These are phyloP conservation scores for Sturmia bella DNA, from an alignment of 2,888 invertebrate species.

Conservation along the genomic window DNA sequence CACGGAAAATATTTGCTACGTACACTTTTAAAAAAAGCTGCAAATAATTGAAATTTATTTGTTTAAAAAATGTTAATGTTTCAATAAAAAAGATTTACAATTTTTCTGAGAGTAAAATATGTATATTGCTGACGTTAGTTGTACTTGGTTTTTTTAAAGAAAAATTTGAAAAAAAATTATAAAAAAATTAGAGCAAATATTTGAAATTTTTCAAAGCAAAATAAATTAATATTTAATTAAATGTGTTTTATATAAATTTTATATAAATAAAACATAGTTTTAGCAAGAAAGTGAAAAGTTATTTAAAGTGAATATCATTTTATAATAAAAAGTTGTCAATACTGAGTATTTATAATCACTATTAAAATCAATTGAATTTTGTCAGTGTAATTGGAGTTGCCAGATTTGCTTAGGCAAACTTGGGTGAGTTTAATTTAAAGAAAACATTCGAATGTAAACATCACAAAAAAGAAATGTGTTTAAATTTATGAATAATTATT, in stretches of 20 bases:
- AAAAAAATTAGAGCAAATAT: background rate
- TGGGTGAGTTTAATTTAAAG: constrained; percentile 52
- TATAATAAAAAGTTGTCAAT: background rate
- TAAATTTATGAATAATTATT: background rate
- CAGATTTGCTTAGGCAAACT: constrained; percentile 70
- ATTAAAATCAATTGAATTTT: constrained; percentile 6
- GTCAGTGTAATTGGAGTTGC: constrained; percentile 66
- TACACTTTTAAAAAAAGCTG: constrained; percentile 47
- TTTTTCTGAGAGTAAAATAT: background rate
- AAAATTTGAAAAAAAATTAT: too few relatives aligned
- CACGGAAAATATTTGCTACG: background rate
- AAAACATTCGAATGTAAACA: constrained; percentile 6
- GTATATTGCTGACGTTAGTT: too few relatives aligned
- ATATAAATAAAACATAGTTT: too few relatives aligned
- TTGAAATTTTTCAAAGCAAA: background rate
- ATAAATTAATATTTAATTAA: background rate
- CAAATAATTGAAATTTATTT: background rate
- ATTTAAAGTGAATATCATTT: background rate
- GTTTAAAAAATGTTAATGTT: background rate
- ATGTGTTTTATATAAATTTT: background rate
- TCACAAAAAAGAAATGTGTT: background rate
- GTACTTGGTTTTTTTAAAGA: too few relatives aligned
- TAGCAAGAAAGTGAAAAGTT: background rate
- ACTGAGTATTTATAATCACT: background rate
- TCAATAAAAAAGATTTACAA: background rate